Evolutionary conservation across 1,140 invertebrate species (phyloP).

Genomic region (Druon quercuslanigerum): DNA sequence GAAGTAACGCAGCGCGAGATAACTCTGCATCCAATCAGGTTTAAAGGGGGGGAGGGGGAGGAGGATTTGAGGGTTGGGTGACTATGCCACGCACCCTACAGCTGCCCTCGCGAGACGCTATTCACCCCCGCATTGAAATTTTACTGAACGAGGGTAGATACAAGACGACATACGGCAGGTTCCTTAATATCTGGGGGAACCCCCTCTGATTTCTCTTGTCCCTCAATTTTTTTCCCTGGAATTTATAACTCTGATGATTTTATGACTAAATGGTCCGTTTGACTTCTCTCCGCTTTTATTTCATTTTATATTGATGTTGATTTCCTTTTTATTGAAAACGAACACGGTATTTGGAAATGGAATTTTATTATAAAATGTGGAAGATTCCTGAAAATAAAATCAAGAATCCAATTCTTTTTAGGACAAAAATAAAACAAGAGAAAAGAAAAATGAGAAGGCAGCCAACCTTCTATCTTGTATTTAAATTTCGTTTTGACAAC

Average conservation of each 20-base stretch:
- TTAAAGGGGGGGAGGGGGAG: conserved; percentile 67
- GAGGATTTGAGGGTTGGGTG: conserved; percentile 53
- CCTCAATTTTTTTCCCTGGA: conserved; percentile 36
- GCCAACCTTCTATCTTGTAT: too few relatives aligned
- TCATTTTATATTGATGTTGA: neutral
- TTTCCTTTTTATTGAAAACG: neutral
- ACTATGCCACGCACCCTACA: conserved; percentile 61
- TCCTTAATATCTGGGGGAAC: conserved; percentile 42
- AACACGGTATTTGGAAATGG: neutral
- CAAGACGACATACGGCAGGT: conserved; percentile 39
- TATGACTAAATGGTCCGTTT: conserved; percentile 17
- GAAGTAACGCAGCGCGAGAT: conserved; percentile 76
- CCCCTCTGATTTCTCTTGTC: conserved; percentile 28
- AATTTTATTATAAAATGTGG: too few relatives aligned
- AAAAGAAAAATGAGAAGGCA: too few relatives aligned
- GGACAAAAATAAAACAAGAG: too few relatives aligned
- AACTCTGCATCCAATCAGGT: conserved; percentile 77
- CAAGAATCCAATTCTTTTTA: too few relatives aligned
- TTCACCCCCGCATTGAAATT: conserved; percentile 52
- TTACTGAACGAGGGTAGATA: conserved; percentile 53
- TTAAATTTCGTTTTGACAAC: too few relatives aligned
- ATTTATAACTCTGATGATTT: conserved; percentile 24
- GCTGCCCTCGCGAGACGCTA: conserved; percentile 41
- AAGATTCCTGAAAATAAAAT: too few relatives aligned
- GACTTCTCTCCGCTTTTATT: neutral